A percentile compares a stretch with the other conserved stretches of the same genome.
phyloP scores from a whole-genome alignment of 2,113 vertebrate genomes.

The Eurystomus gularis region DNA sequence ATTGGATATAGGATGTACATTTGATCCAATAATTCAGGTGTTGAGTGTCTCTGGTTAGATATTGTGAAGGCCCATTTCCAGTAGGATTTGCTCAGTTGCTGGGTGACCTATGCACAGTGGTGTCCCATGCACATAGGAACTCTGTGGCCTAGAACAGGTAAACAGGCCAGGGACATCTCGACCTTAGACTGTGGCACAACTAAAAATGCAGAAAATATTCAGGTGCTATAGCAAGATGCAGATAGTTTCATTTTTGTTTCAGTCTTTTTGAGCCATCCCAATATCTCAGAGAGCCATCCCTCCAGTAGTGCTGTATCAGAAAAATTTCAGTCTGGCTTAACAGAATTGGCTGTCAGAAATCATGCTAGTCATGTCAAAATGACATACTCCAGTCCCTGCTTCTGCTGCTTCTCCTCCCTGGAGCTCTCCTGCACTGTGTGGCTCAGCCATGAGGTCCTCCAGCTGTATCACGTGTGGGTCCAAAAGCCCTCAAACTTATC shows the following conservation, averaged over 20 bases:
- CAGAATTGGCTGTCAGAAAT: not conserved
- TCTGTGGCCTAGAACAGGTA: not conserved
- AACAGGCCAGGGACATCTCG: not conserved
- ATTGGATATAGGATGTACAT: not conserved
- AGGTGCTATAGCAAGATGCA: not conserved
- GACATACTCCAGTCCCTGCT: accelerated
- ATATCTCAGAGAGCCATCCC: not conserved
- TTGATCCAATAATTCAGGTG: not conserved
- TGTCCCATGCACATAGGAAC: not conserved
- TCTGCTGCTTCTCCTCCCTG: not conserved
- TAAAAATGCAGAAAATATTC: not conserved
- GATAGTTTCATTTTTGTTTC: not conserved
- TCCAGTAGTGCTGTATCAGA: not conserved
- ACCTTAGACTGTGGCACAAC: not conserved
- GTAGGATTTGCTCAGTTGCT: not conserved
- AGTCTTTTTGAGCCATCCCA: not conserved
- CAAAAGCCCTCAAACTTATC: not conserved
- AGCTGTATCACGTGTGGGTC: not conserved
- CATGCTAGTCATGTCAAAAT: not conserved
- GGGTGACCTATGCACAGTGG: too few relatives aligned
- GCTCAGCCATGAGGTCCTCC: not conserved
- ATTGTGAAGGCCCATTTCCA: not conserved
- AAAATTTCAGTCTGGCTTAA: not conserved
- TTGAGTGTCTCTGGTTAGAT: not conserved
- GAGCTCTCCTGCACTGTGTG: not conserved